phyloP scores from a whole-genome alignment of 2,888 invertebrate species.

The Tetragnatha montana region DNA sequence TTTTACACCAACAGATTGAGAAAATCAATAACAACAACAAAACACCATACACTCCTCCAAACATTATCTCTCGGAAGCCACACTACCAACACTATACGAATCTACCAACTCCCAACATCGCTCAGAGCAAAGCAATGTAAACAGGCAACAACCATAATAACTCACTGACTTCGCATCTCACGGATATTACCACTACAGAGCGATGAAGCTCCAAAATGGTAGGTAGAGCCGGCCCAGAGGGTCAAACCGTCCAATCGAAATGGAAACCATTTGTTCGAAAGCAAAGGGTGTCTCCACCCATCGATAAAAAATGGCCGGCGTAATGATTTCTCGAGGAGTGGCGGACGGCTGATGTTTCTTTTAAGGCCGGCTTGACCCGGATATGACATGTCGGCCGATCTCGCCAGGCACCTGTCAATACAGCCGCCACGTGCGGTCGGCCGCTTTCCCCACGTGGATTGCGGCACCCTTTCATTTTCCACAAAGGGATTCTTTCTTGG shows the following conservation, averaged over 20 bases:
- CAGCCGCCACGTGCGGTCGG: slow-evolving; percentile 33
- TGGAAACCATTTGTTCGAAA: background rate
- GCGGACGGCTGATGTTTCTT: slow-evolving; percentile 60
- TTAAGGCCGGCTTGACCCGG: slow-evolving; percentile 66
- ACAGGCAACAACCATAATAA: too few species aligned
- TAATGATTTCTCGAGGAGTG: slow-evolving; percentile 68
- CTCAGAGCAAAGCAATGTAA: too few species aligned
- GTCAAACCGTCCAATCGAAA: background rate
- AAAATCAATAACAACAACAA: too few species aligned
- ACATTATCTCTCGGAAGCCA: too few species aligned
- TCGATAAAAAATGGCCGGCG: slow-evolving; percentile 18
- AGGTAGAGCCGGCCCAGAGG: background rate
- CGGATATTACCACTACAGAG: too few species aligned
- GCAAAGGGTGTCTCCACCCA: slow-evolving; percentile 31
- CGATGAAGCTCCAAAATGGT: too few species aligned
- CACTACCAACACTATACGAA: too few species aligned
- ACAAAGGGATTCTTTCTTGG: background rate
- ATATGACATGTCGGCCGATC: slow-evolving; percentile 69
- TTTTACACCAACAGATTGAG: too few species aligned
- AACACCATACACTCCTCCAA: too few species aligned
- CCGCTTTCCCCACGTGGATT: slow-evolving; percentile 35
- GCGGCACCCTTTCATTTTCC: background rate
- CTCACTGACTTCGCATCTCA: too few species aligned
- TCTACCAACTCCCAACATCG: too few species aligned
- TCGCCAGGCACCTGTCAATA: slow-evolving; percentile 68